Evolutionary conservation across 2,113 vertebrate species (phyloP), one percentile per base, ranked within the genome.

Genomic region (Oryzias curvinotus): DNA sequence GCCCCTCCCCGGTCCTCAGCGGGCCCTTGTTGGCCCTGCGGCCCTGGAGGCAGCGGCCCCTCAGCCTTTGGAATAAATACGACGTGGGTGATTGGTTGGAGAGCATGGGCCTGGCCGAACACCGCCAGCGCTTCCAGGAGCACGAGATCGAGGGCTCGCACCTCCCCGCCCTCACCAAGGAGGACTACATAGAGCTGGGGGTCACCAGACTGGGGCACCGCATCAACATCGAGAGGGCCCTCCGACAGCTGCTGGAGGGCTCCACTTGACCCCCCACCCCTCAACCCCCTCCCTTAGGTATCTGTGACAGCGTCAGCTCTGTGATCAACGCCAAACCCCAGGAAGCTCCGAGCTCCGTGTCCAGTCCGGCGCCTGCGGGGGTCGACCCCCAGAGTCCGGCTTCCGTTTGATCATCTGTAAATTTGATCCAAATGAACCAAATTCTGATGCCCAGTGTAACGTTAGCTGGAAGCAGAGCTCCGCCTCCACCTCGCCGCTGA

Each of bases 61-160:
- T 99, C 57, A 93, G 92, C 59, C 90, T 98, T 23, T 99, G 97
- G 96, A 98, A 95, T 88, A 98, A 98, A 71, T 98, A 97, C 21
- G 96, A 98, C 54, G 97, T 99, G 54, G 97, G 96, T 42, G 97
- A 98, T 90, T 99, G 97, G 97, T 91, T 99, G 89, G 97, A 99
- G 89, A 98, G 96, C 85, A 94, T 99, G 82, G 95, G 96, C 71
- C 80, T 99, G 79, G 94, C 94, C 65, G 97, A 99, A 80, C 97
- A 99, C 65, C 95, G 96, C n/a, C 93, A 95, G 73, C 96, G 96
- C 82, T 99, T 99, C 78, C 94, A 98, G 90, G 96, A 99, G 83
- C 94, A 99, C 41, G 97, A 99, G 83, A 99, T 99, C 13, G 97
- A 99, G 90, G 97, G 97, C 77, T 95, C 96, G 0, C 97, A 98